Evolutionary conservation across 2,888 invertebrate species (phyloP).

Genomic region (Apodemia zela): DNA sequence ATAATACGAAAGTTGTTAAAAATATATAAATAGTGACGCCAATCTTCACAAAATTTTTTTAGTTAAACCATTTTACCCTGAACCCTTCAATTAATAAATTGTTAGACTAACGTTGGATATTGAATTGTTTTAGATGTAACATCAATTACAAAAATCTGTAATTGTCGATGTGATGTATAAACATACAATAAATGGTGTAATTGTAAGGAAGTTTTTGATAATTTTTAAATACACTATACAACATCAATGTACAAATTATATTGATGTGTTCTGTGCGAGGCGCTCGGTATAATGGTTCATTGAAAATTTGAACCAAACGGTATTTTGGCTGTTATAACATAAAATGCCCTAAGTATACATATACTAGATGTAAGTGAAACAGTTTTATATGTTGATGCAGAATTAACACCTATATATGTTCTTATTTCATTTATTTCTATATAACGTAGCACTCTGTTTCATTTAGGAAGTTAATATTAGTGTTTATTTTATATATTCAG

Average conservation of each 20-base stretch:
- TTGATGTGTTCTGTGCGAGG: conserved; percentile 25
- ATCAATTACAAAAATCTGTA: conserved; percentile 10
- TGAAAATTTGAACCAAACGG: conserved; percentile 27
- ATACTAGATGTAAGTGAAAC: conserved; percentile 58
- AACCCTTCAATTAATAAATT: neutral
- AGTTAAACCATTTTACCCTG: neutral
- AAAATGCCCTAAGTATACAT: conserved; percentile 55
- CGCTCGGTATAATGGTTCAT: conserved; percentile 23
- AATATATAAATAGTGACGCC: too few species aligned
- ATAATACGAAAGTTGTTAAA: too few species aligned
- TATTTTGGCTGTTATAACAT: conserved; percentile 51
- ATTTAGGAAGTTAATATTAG: conserved; percentile 43
- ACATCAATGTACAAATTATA: conserved; percentile 5
- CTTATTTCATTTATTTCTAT: conserved; percentile 27
- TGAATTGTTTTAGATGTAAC: conserved; percentile 8
- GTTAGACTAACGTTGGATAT: neutral
- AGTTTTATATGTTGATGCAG: conserved; percentile 49
- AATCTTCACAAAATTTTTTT: neutral
- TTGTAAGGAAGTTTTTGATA: conserved; percentile 21
- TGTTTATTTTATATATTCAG: conserved; percentile 52
- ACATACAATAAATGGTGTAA: conserved; percentile 12
- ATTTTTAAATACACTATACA: conserved; percentile 17
- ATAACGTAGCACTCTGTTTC: conserved; percentile 43
- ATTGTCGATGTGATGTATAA: conserved; percentile 14
- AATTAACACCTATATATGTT: conserved; percentile 36